Evolutionary conservation across 2,797 vertebrate species (phyloP).

Genomic region (Falco naumanni): DNA sequence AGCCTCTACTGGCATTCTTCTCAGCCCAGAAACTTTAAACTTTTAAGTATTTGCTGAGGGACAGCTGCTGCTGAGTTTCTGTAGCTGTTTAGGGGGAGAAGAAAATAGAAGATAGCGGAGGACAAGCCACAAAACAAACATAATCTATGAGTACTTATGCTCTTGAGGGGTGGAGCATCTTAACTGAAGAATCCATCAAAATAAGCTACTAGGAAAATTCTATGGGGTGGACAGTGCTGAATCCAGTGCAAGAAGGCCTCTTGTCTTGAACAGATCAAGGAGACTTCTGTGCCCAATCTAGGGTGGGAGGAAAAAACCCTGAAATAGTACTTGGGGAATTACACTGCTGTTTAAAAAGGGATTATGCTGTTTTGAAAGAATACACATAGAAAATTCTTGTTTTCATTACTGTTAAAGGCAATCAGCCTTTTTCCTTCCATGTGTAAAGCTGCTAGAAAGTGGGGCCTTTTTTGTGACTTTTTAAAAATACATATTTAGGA

Average conservation of each 20-base stretch:
- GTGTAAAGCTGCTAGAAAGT: not conserved
- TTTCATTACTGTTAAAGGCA: not conserved
- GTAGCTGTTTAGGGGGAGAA: not conserved
- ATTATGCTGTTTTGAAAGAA: not conserved
- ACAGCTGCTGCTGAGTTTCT: not conserved
- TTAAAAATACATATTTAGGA: not conserved
- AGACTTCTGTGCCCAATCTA: not conserved
- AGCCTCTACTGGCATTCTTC: not conserved
- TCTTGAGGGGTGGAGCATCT: not conserved
- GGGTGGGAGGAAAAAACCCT: not conserved
- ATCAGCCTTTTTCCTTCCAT: not conserved
- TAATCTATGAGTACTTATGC: fast-evolving
- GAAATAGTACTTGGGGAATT: not conserved
- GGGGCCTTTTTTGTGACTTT: not conserved
- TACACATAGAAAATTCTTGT: not conserved
- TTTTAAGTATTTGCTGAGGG: not conserved
- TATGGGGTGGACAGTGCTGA: not conserved
- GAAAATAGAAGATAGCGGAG: not conserved
- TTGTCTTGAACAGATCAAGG: not conserved
- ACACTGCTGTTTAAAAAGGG: not conserved
- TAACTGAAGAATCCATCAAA: not conserved
- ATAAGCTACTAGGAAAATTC: not conserved
- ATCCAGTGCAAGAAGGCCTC: not conserved
- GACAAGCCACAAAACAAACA: not conserved
- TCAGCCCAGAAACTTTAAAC: not conserved